Base-by-base conservation (phyloP, 2,797 vertebrate species). In the Erpetoichthys calabaricus region DNA sequence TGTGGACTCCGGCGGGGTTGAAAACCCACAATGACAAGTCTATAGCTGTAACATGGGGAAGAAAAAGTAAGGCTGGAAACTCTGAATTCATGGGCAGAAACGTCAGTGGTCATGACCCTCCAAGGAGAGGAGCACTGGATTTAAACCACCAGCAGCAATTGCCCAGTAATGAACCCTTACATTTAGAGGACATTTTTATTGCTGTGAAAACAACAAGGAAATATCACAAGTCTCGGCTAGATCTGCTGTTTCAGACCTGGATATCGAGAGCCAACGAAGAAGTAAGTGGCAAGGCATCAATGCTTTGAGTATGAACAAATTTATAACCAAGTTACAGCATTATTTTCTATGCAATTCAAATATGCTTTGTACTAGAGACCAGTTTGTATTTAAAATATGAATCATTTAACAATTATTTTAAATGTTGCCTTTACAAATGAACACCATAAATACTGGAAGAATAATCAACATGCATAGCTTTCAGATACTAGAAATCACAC, bases 151-250 rank as follows among this genome's bases (percentile, higher is more conserved):
- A n/a, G 5, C 46, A 41, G 5, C 56, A 46, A 7, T 54, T 51
- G 8, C 45, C 42, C 3, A 56, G 5, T 46, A 64, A 59, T 44
- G 84, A 88, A 51, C 64, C 57, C 4, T 70, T 98, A 45, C 75
- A 82, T 47, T 71, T 86, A 3, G 82, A 84, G 55, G 92, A 98
- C 68, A 73, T 98, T 75, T 98, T 98, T 68, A 86, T 98, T 56
- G 94, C 94, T 0, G 87, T 98, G 56, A 98, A 97, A 75, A 97
- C 93, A 41, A 98, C 94, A 45, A 86, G 83, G 58, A 93, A 90
- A 65, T 95, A 95, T 70, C 94, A 97, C 71, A 80, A 63, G 65
- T 84, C 86, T 55, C 83, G 94, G 53, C 71, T 98, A 73, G 83
- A 84, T 64, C 75, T 98, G 72, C 86, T 98, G 3, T 79, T 92